Percentiles rank a stretch among this genome's conserved stretches.
These are phyloP conservation scores for Pterobdella sp. DNA, from an alignment of 2,888 invertebrate genomes.

Conservation along the genomic window DNA sequence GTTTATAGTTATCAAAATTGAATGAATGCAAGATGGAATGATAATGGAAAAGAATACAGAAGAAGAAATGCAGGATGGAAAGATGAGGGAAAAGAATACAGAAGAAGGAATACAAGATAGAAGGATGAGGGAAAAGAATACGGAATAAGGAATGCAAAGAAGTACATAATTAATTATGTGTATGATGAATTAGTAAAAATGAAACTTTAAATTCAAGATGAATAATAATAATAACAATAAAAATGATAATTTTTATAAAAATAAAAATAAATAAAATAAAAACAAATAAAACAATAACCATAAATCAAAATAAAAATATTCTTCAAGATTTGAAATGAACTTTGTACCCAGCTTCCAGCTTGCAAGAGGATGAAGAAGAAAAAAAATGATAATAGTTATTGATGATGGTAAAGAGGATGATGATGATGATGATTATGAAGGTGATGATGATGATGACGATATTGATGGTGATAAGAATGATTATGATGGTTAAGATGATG, in stretches of 20 bases:
- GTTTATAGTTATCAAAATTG: no score
- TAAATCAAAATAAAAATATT: not conserved
- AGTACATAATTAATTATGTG: no score
- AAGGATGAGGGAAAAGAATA: not conserved
- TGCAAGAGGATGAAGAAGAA: not conserved
- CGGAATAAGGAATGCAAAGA: not conserved
- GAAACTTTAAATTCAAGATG: not conserved
- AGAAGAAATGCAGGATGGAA: not conserved
- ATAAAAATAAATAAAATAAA: not conserved
- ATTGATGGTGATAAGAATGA: not conserved
- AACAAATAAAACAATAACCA: not conserved
- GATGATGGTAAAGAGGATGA: not conserved
- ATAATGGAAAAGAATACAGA: no score
- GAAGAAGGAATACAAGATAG: not conserved
- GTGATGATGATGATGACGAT: not conserved
- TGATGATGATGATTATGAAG: not conserved
- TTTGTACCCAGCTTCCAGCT: slow-evolving; percentile 9
- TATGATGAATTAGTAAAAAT: not conserved
- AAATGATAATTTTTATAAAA: not conserved
- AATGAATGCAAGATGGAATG: no score
- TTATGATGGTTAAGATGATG: not conserved
- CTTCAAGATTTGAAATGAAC: not conserved
- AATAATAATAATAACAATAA: not conserved
- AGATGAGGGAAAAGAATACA: not conserved
- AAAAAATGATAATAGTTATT: not conserved